Evolutionary conservation across 2,113 vertebrate genomes (phyloP), one percentile per base, ranked within the genome.

Genomic region (Litocranius walleri): DNA sequence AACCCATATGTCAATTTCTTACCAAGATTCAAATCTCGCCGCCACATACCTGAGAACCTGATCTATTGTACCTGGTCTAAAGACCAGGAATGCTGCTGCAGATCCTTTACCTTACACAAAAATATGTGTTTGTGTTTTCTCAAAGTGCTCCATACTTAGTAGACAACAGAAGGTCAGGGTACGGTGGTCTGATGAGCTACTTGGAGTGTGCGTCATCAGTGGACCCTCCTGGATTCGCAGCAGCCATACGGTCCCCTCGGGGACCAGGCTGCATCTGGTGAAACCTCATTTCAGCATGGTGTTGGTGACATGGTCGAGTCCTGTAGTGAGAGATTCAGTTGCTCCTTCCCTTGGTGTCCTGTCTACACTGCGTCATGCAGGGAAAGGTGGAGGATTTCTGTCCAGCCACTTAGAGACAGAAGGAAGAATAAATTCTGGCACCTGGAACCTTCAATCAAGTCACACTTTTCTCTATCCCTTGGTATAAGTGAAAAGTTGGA

Each of bases 211-310:
- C 0, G 0, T 93, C 93, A 56, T 77, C 45, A 0, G 2, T 50
- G 36, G 45, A 64, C 2, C 40, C 6, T 61, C 52, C 33, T 95
- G 56, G 43, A 95, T 50, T 61, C 0, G 0, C 56, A 36, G 30
- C 11, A 5, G 64, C 33, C 2, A 3, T 88, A 14, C 0, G 10
- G 23, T 48, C 48, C 71, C 64, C 30, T 33, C 3, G 3, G 45
- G 43, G 23, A 21, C 40, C 11, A 45, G 15, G 54, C 54, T 96
- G n/a, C 88, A 82, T 82, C 91, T 96, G 93, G 64, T 85, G 77
- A 95, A 94, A 86, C 77, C 94, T 96, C 56, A 91, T 94, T 97
- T 93, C 57, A 23, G 82, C 30, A 21, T 48, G 40, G 89, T 91
- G 82, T 88, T 95, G 83, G 77, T 97, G 74, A 94, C 48, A 86